Conservation (phyloP, 2,113 vertebrate genomes). For the Syngnathoides biaculeatus region DNA sequence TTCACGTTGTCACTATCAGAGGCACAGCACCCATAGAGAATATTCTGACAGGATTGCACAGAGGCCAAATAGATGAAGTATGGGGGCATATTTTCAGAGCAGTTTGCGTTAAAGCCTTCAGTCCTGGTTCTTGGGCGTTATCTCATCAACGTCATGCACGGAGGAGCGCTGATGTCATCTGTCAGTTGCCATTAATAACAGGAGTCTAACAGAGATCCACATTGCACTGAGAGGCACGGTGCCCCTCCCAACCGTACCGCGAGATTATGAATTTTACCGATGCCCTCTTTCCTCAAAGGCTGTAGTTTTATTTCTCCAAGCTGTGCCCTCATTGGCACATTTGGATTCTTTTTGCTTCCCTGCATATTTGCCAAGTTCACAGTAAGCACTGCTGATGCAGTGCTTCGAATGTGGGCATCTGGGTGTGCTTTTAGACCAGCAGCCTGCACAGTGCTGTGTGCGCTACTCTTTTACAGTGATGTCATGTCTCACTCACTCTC, state of each 20-base stretch:
- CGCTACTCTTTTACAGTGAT: slow-evolving; percentile 64
- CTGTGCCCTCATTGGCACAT: neutral
- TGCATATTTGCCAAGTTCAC: slow-evolving; percentile 2
- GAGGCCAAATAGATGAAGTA: slow-evolving; percentile 18
- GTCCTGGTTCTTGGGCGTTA: slow-evolving; percentile 20
- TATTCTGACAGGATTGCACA: neutral
- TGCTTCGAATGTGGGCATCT: slow-evolving; percentile 20
- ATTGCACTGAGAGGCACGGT: slow-evolving; percentile 68
- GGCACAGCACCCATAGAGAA: neutral
- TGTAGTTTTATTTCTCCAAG: neutral
- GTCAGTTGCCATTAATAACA: slow-evolving; percentile 75
- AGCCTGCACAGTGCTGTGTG: slow-evolving; percentile 42
- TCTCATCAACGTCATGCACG: slow-evolving; percentile 37
- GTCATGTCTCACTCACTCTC: slow-evolving; percentile 69
- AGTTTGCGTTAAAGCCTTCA: slow-evolving; percentile 10
- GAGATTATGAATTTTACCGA: slow-evolving; percentile 13
- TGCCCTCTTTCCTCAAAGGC: neutral
- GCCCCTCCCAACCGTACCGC: slow-evolving; percentile 33
- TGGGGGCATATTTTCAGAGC: neutral
- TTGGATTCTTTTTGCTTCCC: slow-evolving; percentile 1
- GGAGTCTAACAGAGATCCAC: slow-evolving; percentile 67
- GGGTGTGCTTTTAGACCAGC: slow-evolving; percentile 52
- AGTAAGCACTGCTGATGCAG: slow-evolving; percentile 15
- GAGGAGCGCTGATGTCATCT: slow-evolving; percentile 73
- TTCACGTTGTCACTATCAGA: slow-evolving; percentile 40